Conservation (phyloP, 2,888 invertebrate species). For the Epinotia bilunana region DNA sequence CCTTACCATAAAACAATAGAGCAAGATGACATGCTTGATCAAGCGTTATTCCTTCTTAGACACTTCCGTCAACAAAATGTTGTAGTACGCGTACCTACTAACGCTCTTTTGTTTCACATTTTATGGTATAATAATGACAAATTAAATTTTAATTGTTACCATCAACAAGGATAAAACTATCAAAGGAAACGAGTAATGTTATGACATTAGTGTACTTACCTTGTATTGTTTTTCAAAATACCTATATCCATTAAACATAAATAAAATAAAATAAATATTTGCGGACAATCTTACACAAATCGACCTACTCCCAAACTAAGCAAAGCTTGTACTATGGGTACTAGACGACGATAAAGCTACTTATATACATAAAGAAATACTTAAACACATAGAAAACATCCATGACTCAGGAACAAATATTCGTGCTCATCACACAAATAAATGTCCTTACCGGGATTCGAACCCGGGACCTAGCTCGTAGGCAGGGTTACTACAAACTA, state of each 20-base stretch:
- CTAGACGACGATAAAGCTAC: too few species aligned
- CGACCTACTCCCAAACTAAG: too few species aligned
- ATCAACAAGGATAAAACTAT: not conserved
- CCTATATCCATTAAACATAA: not conserved
- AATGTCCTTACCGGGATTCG: too few species aligned
- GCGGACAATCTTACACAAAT: too few species aligned
- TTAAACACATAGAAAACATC: too few species aligned
- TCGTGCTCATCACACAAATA: too few species aligned
- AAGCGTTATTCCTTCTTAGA: slow-evolving; percentile 48
- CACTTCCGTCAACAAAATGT: slow-evolving; percentile 51
- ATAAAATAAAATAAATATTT: too few species aligned
- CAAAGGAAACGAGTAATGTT: slow-evolving; percentile 9
- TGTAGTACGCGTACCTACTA: slow-evolving; percentile 35
- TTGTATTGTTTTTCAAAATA: slow-evolving; percentile 7
- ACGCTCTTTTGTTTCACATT: slow-evolving; percentile 32
- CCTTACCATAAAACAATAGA: slow-evolving; percentile 37
- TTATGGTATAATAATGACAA: slow-evolving; percentile 35
- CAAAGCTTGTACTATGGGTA: too few species aligned
- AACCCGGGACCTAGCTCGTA: too few species aligned
- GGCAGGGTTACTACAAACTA: too few species aligned
- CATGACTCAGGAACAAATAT: too few species aligned
- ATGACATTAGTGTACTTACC: not conserved
- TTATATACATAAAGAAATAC: too few species aligned
- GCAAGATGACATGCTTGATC: slow-evolving; percentile 51
- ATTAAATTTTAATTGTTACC: slow-evolving; percentile 17